Base-by-base conservation (phyloP, 2,113 vertebrate genomes). In the Gorilla gorilla region DNA sequence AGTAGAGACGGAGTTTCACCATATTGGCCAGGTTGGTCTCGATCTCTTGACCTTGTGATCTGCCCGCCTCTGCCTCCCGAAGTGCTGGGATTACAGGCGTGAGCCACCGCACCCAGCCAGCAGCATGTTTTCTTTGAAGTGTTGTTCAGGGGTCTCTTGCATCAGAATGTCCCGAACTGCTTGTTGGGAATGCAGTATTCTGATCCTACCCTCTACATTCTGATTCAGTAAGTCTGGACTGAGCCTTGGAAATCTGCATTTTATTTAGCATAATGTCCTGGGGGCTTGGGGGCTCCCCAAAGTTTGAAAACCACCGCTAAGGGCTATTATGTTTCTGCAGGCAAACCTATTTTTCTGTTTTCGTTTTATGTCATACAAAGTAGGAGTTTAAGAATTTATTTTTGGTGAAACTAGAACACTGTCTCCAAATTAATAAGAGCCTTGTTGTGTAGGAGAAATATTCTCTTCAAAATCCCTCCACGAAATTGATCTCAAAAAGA, bases 401-500 rank as follows among this genome's bases (percentile, higher is more conserved):
- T 96, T 92, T 87, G 87, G 92, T 35, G 52, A 97, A 81, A 90
- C 32, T 73, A 38, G 23, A 92, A 90, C 22, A 68, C 40, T 72
- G 40, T 90, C 87, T 94, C 96, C 87, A 84, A 94, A 92, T 84
- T 93, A 96, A 82, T 92, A 93, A 82, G 57, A 88, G 57, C 50
- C 72, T 95, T 95, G 57, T 80, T 93, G 80, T 82, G 10, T 95
- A 92, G 84, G 93, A 95, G 70, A 97, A 84, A 90, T 10, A 48
- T 25, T 85, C 93, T 94, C 78, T 96, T 88, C 81, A 89, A 90
- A 86, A 89, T 97, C 90, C 92, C 48, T 84, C 90, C 96, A 5
- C 94, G 83, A 95, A 97, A 55, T 38, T 95, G 94, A 97, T 92
- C 79, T 95, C 96, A 25, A 75, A 95, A 97, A 97, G 97, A 93